Evolutionary conservation across 1,140 invertebrate species (phyloP).

Genomic region (Leptonema lineaticorne): DNA sequence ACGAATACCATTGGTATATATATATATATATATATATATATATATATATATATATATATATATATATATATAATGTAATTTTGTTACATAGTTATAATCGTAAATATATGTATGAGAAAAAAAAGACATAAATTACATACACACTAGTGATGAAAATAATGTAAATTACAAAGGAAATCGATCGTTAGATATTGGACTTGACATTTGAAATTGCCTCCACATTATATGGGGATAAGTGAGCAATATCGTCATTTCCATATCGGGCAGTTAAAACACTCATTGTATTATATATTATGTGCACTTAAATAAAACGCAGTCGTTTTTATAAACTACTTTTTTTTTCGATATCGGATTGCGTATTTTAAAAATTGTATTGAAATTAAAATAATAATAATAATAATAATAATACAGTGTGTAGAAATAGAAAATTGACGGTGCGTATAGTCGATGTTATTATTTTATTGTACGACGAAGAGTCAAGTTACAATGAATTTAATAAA

Average conservation of each 20-base stretch:
- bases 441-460: no score
- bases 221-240: neutral
- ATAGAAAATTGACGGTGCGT: no score
- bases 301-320: neutral
- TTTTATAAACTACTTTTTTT: neutral
- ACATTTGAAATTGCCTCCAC: constrained; percentile 10
- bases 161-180: constrained; percentile 14
- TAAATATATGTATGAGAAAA: neutral
- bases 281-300: neutral
- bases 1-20: no score
- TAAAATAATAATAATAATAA: neutral
- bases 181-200: constrained; percentile 15
- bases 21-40: neutral
- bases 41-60: neutral
- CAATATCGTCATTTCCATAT: neutral
- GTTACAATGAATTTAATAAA: no score
- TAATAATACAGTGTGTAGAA: neutral
- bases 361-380: no score
- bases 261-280: neutral
- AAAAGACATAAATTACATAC: neutral
- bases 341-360: no score
- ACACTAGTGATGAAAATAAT: no score
- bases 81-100: neutral
- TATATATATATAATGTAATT: neutral
- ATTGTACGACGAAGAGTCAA: no score